phyloP scores from a whole-genome alignment of 2,113 vertebrate species.

The Fulmarus glacialis region DNA sequence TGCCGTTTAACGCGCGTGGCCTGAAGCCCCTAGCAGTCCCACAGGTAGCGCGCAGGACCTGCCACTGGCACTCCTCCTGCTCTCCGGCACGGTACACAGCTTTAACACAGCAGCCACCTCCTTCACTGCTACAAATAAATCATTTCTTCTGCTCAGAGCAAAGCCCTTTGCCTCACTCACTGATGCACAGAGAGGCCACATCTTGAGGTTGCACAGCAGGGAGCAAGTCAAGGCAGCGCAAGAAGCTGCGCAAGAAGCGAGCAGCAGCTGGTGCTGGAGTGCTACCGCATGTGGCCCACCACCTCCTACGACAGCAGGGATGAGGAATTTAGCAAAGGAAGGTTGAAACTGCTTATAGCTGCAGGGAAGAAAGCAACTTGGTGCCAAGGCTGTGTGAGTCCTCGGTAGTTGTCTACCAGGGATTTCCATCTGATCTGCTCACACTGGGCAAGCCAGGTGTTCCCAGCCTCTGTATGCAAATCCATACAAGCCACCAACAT shows the following conservation, averaged over 20 bases:
- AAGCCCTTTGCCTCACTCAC: neutral
- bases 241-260: neutral
- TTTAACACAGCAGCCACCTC: neutral
- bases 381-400: neutral
- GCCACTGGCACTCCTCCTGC: neutral
- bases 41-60: neutral
- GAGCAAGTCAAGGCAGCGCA: neutral
- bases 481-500: neutral
- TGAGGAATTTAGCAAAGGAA: neutral
- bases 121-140: neutral
- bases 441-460: neutral
- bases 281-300: neutral
- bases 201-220: neutral
- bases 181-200: neutral
- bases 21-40: neutral
- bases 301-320: fast-evolving
- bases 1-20: fast-evolving
- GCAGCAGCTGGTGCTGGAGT: neutral
- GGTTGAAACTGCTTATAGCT: neutral
- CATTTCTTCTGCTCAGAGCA: neutral
- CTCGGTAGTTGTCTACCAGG: fast-evolving
- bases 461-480: neutral
- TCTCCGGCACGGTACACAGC: neutral
- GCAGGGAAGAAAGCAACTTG: neutral
- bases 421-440: neutral